Conservation (phyloP, 2,888 invertebrate genomes). For the Drosophila anomalata region DNA sequence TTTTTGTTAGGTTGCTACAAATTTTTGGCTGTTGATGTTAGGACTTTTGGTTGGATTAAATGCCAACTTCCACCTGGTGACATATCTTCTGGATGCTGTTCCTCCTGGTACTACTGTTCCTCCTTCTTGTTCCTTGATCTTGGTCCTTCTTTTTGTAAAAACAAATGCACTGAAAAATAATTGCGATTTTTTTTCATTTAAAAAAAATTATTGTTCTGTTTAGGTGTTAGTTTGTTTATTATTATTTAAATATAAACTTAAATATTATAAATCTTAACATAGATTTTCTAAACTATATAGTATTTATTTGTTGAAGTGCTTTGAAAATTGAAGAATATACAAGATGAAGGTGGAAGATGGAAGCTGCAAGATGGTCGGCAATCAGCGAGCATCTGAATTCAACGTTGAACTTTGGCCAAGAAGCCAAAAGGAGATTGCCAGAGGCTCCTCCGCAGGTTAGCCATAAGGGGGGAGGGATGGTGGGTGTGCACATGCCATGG, state of each 20-base stretch:
- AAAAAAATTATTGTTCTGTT: too few relatives aligned
- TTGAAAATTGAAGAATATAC: conserved; percentile 8
- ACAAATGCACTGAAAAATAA: conserved; percentile 8
- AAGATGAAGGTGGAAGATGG: background rate
- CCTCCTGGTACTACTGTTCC: background rate
- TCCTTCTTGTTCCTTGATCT: conserved; percentile 10
- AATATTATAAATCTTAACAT: too few relatives aligned
- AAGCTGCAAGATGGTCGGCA: conserved; percentile 64
- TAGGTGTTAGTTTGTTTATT: too few relatives aligned
- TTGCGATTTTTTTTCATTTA: background rate
- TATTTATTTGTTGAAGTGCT: conserved; percentile 1
- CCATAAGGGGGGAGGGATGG: conserved; percentile 1
- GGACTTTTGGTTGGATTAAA: conserved; percentile 80
- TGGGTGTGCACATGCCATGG: conserved; percentile 31
- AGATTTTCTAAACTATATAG: too few relatives aligned
- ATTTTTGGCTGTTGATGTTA: conserved; percentile 72
- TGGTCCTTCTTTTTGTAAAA: conserved; percentile 6
- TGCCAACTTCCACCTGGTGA: conserved; percentile 77
- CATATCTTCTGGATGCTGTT: conserved; percentile 57
- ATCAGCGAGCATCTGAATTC: conserved; percentile 78
- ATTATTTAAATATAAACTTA: too few relatives aligned
- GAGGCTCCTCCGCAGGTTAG: background rate
- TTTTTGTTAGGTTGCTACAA: conserved; percentile 35
- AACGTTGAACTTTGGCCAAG: conserved; percentile 66
- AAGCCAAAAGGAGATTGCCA: conserved; percentile 33